Evolutionary conservation across 2,888 invertebrate species (phyloP).

Genomic region (Drosophila rellima): DNA sequence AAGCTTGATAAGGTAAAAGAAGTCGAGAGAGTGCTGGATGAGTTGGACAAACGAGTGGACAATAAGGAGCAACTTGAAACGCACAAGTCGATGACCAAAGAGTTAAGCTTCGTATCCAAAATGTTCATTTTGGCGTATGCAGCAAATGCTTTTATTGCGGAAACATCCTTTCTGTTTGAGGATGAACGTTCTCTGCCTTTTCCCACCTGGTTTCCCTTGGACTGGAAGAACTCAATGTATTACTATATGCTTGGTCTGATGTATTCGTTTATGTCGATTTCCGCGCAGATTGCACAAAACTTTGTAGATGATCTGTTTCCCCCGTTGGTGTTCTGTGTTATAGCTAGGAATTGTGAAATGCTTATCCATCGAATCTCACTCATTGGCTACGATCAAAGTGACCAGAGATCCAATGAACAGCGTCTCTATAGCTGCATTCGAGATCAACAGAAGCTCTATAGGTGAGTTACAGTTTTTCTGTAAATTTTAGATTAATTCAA

Average conservation of each 20-base stretch:
- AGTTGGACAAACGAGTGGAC: slow-evolving; percentile 36
- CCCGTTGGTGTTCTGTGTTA: slow-evolving; percentile 38
- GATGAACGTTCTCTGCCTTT: slow-evolving; percentile 44
- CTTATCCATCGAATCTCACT: slow-evolving; percentile 48
- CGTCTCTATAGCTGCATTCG: slow-evolving; percentile 56
- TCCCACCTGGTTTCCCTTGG: slow-evolving; percentile 59
- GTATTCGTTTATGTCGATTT: slow-evolving; percentile 31
- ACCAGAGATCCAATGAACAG: slow-evolving; percentile 42
- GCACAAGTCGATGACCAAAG: not conserved
- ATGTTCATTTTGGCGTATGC: slow-evolving; percentile 30
- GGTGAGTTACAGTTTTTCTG: slow-evolving; percentile 33
- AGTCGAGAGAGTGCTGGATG: slow-evolving; percentile 26
- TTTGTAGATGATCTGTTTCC: slow-evolving; percentile 58
- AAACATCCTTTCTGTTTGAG: slow-evolving; percentile 12
- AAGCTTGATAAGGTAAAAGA: slow-evolving; percentile 32
- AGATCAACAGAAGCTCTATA: slow-evolving; percentile 59
- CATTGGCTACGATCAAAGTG: slow-evolving; percentile 43
- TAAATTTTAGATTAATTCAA: too few relatives aligned
- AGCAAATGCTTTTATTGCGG: not conserved
- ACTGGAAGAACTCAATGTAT: slow-evolving; percentile 50
- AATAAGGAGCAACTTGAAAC: slow-evolving; percentile 17
- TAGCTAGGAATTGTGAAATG: slow-evolving; percentile 52
- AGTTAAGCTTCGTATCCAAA: slow-evolving; percentile 14
- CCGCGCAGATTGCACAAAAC: slow-evolving; percentile 40
- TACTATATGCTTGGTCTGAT: slow-evolving; percentile 29